Evolutionary conservation across 64 coral and sea anemone genomes (phyloP), one percentile per base, ranked within the genome.

Genomic region (Pachyseris speciosa): DNA sequence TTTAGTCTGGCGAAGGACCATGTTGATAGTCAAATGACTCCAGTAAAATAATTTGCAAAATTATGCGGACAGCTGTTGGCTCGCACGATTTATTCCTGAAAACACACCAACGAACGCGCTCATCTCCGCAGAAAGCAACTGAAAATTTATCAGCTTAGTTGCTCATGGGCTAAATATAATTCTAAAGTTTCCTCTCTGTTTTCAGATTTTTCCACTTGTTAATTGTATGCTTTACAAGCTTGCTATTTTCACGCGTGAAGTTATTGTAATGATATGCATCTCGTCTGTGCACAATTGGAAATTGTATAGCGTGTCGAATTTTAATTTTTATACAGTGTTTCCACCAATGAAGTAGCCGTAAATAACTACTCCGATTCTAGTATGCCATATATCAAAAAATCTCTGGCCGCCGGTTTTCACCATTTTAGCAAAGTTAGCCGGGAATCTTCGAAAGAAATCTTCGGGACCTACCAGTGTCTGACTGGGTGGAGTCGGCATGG

Each of bases 11-110:
- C 53, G 41, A 60, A 81, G 77, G 60, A 37, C 77, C 39, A 40
- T 81, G 77, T 61, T 81, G 77, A 81, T 81, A 61, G 77, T 40
- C 77, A 81, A 81, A 51, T 41, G 77, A 81, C 77, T 63, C 22
- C 9, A 37, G 22, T 36, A 63, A 81, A 81, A 53, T 81, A 38
- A 81, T 81, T 81, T 81, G 77, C 77, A 81, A 81, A 81, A 81
- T 81, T 61, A 81, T 81, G 20, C 77, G 6, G 16, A 40, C 77
- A 81, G 77, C 77, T 81, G 77, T 29, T 27, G 6, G 3, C 10
- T 36, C 77, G 32, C 52, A 60, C 53, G 53, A 81, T 59, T 60
- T 39, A 63, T 81, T 81, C 17, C 19, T n/a, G n/a, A 50, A 30
- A 76, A 40, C 33, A 81, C 53, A 81, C 10, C 19, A 20, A 63